A percentile compares a stretch with the other conserved stretches of the same genome.
Conservation (phyloP, 2,113 vertebrate species). For the Phalacrocorax carbo region DNA sequence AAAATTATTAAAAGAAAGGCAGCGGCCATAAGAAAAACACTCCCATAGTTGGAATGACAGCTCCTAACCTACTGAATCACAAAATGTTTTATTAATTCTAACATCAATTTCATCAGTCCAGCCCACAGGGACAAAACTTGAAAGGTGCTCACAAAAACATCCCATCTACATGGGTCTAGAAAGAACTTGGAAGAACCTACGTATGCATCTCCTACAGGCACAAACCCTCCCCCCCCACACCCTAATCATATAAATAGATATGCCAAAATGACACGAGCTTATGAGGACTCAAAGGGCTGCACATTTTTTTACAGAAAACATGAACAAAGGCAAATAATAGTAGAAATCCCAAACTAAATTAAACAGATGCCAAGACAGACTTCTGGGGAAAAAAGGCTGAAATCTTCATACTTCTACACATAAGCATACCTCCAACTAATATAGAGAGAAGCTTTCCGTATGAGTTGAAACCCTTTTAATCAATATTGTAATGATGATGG, state of each 20-base stretch:
- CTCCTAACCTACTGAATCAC: background rate
- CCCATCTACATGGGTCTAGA: background rate
- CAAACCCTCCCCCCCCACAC: background rate
- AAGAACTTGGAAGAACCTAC: background rate
- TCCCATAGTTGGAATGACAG: background rate
- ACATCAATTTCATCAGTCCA: background rate
- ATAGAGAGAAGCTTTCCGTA: background rate
- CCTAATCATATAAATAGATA: conserved; percentile 28
- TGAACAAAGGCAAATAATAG: background rate
- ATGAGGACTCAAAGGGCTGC: background rate
- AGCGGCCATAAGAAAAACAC: background rate
- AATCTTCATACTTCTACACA: background rate
- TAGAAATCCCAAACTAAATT: background rate
- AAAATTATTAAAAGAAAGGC: background rate
- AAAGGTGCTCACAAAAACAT: conserved; percentile 19
- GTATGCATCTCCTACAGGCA: background rate
- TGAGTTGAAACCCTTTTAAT: background rate
- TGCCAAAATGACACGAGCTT: background rate
- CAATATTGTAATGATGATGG: background rate
- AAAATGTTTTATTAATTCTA: conserved; percentile 62
- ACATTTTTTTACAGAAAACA: background rate
- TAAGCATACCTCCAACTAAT: background rate
- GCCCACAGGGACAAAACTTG: background rate
- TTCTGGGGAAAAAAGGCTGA: background rate
- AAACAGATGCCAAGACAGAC: background rate